Conservation (phyloP, 2,888 invertebrate genomes). For the Agapostemon virescens region DNA sequence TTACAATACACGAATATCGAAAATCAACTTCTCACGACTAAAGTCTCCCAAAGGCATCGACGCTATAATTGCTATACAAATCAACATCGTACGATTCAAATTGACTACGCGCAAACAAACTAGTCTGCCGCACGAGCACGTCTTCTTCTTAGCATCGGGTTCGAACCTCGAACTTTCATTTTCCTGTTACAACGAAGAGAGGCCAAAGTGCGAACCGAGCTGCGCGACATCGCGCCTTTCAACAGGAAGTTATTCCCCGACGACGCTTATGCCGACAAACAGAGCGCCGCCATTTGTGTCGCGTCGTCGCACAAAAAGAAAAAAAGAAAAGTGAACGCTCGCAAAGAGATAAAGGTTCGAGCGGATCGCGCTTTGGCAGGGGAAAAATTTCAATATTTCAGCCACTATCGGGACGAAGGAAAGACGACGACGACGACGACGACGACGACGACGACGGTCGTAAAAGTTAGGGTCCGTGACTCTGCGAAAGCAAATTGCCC, state of each 20-base stretch:
- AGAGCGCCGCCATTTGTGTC: not conserved
- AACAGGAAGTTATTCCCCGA: not conserved
- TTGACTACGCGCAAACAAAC: not conserved
- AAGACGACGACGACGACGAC: no score
- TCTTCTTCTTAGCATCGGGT: not conserved
- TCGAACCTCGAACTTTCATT: no score
- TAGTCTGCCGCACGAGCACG: not conserved
- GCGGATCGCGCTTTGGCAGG: no score
- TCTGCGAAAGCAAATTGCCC: not conserved
- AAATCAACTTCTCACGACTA: not conserved
- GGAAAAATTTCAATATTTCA: not conserved
- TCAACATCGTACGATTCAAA: not conserved
- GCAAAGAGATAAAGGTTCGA: not conserved
- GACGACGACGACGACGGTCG: no score
- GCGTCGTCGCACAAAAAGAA: not conserved
- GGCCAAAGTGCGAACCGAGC: not conserved
- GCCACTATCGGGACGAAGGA: not conserved
- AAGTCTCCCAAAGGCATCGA: not conserved
- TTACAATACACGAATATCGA: no score
- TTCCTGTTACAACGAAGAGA: no score
- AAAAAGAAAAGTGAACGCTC: no score
- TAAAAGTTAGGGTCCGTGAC: slow-evolving; percentile 2
- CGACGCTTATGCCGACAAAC: not conserved
- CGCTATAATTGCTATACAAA: not conserved
- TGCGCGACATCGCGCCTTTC: not conserved